These are phyloP conservation scores for Parnassius apollo DNA, from an alignment of 2,888 invertebrate species.

Conservation along the genomic window DNA sequence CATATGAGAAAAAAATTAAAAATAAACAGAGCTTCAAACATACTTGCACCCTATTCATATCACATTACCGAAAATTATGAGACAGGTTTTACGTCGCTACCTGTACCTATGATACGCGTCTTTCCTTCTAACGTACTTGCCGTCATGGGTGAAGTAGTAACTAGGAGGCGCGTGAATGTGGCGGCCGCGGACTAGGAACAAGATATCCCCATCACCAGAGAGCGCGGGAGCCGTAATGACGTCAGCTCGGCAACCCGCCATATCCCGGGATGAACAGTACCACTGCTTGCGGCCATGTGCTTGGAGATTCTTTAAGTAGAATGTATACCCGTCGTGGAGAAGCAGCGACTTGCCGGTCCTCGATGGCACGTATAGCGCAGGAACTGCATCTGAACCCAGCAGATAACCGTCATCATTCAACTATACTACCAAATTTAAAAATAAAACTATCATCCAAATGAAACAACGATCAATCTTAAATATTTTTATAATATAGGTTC, in stretches of 20 bases:
- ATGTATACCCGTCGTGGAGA: constrained; percentile 73
- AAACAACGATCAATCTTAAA: constrained; percentile 9
- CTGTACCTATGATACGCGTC: constrained; percentile 73
- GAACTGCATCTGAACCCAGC: constrained; percentile 61
- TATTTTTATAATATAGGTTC: constrained; percentile 3
- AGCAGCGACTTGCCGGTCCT: constrained; percentile 73
- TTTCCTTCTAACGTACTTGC: constrained; percentile 73
- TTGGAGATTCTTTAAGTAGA: constrained; percentile 75
- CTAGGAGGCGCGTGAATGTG: constrained; percentile 74
- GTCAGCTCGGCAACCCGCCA: constrained; percentile 75
- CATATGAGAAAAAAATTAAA: not conserved
- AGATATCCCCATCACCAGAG: constrained; percentile 59
- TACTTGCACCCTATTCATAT: not conserved
- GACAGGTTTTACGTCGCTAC: constrained; percentile 44
- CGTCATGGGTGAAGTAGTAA: constrained; percentile 73
- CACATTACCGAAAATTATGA: constrained; percentile 13
- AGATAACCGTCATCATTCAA: constrained; percentile 35
- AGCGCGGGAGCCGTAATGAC: constrained; percentile 69
- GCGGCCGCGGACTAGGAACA: constrained; percentile 69
- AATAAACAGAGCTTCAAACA: constrained; percentile 1
- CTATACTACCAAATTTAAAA: constrained; percentile 20
- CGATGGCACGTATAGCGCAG: constrained; percentile 77
- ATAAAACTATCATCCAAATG: constrained; percentile 10
- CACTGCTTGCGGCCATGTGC: constrained; percentile 75
- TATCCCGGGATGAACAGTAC: constrained; percentile 75